Evolutionary conservation across 2,113 vertebrate species (phyloP), one percentile per base, ranked within the genome.

Genomic region (Etheostoma spectabile): DNA sequence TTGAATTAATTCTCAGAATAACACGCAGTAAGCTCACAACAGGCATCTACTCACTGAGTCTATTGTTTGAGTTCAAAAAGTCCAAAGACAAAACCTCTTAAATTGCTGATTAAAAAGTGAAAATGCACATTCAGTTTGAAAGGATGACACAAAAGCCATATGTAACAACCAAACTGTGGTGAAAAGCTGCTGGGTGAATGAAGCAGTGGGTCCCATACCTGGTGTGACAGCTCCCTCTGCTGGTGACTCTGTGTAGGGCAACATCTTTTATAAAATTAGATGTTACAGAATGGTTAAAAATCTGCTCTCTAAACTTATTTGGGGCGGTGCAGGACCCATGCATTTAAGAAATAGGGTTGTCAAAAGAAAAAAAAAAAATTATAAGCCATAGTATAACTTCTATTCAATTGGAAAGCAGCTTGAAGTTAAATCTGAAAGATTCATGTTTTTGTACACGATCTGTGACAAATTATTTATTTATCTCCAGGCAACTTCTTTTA

Each of bases 221-320:
- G 61, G 74, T 24, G 55, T 18, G 72, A 81, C 82, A 66, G 45
- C 63, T 57, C 76, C 62, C 79, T 77, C 82, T 85, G 66, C 80
- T 92, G 91, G 91, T 52, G 6, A 0, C 1, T 56, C 12, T 8
- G 0, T 2, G 16, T 18, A 49, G 2, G 3, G n/a, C 3, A 21
- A 1, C 10, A 55, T n/a, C 0, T n/a, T 42, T 13, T 46, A 2
- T 30, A 16, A 27, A 21, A n/a, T 19, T 1, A 7, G 19, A 30
- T 4, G 16, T 19, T n/a, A 2, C 11, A 6, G 19, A 51, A 7
- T 5, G 8, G 22, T 16, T 48, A 10, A 18, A 18, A 61, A 15
- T 45, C 14, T 0, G 6, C 4, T 27, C 16, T 22, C 5, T 59
- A 7, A 30, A 30, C 21, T 21, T 8, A 1, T 30, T 21, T 8